Base-by-base conservation (phyloP, 1,140 invertebrate genomes). In the Leptinotarsa lineolata region DNA sequence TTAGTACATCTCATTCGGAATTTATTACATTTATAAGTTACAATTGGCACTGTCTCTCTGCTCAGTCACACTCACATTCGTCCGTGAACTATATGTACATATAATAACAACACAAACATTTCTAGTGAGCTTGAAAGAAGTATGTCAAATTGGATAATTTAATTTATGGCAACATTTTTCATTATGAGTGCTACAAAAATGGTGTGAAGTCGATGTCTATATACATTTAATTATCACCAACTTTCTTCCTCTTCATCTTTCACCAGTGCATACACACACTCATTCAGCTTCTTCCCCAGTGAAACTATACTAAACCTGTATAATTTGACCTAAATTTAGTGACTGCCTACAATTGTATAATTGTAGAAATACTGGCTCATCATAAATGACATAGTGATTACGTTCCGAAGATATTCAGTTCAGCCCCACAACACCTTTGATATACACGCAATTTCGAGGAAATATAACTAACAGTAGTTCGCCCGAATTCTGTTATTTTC, bases 301-400 rank as follows among this genome's bases (percentile, higher is more conserved):
- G 66, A 76, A 76, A 74, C 78, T 81, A 80, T 67, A 68, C 78
- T 81, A 81, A 77, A 81, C 74, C 75, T 79, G 77, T 72, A 48
- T 80, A 81, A 83, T 79, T 82, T 83, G 77, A 79, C 78, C 81
- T 83, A 83, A 79, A 80, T 76, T 75, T 80, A 81, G 77, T 82
- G 80, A 82, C 82, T 83, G 75, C 70, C 74, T 77, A 76, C 77
- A 76, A 76, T 59, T 74, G 6, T 5, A 54, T 76, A 73, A 69
- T 77, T 78, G 79, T 81, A 82, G 78, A 80, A 83, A 82, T 82
- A 83, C 82, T 82, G 81, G 79, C 79, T 79, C 76, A 76, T 74
- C 74, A 75, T 74, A 80, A 69, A 77, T 73, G 74, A 74, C 71
- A 73, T 67, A 69, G 59, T 59, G 68, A 66, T 66, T 66, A 39